A percentile compares a stretch with the other conserved stretches of the same genome.
Conservation (phyloP, 2,797 vertebrate species). For the Taenioides sp. region DNA sequence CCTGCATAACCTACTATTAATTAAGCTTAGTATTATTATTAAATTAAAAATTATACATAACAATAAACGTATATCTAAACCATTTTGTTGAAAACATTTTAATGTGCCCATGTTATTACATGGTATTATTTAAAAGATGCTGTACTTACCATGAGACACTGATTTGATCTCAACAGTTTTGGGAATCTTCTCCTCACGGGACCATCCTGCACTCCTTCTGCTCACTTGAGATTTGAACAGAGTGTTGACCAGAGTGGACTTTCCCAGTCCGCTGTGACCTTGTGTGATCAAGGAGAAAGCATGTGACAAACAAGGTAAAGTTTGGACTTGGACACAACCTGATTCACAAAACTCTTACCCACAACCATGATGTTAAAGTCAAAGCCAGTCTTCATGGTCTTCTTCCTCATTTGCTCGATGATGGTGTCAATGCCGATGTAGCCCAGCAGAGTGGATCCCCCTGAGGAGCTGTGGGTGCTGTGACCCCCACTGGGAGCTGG, state of each 20-base stretch:
- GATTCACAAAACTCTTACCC: slow-evolving; percentile 68
- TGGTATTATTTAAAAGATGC: neutral
- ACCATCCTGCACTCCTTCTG: slow-evolving; percentile 90
- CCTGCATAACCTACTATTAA: neutral
- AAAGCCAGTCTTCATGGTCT: slow-evolving; percentile 98
- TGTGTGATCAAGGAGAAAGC: slow-evolving; percentile 6
- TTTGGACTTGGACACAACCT: neutral
- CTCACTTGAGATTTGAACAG: slow-evolving; percentile 98
- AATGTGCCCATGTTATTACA: neutral
- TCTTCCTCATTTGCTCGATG: slow-evolving; percentile 98
- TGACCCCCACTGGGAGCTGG: slow-evolving; percentile 22
- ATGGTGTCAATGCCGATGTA: slow-evolving; percentile 98
- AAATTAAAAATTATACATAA: no score
- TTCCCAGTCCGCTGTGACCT: slow-evolving; percentile 95
- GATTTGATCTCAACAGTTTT: slow-evolving; percentile 97
- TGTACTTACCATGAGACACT: slow-evolving; percentile 89
- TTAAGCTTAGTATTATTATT: no score
- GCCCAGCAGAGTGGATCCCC: slow-evolving; percentile 84
- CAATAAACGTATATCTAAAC: no score
- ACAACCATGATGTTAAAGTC: slow-evolving; percentile 99
- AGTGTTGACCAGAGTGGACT: slow-evolving; percentile 94
- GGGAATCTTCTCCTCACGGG: slow-evolving; percentile 94
- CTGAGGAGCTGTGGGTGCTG: slow-evolving; percentile 40
- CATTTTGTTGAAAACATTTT: no score
- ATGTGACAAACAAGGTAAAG: neutral